Evolutionary conservation across 2,888 invertebrate genomes (phyloP).

Genomic region (Nomada ruficornis): DNA sequence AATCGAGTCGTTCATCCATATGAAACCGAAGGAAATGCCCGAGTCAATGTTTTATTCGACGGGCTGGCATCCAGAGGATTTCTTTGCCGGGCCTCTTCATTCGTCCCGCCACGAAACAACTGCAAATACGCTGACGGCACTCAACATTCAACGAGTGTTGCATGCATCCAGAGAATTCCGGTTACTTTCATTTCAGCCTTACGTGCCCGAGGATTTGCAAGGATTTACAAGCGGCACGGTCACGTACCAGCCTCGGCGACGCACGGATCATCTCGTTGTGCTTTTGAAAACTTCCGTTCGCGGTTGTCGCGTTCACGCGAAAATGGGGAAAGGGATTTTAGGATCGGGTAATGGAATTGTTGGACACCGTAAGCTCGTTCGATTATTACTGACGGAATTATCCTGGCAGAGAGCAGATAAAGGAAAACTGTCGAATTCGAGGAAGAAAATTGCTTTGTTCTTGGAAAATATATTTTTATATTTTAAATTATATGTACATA

Average conservation of each 20-base stretch:
- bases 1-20: conserved; percentile 8
- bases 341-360: not conserved
- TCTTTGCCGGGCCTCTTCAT: conserved; percentile 9
- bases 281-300: not conserved
- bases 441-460: no score
- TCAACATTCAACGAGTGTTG: not conserved
- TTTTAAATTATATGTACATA: no score
- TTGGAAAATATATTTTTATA: no score
- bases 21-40: not conserved
- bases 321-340: not conserved
- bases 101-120: conserved; percentile 16
- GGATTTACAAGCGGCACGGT: conserved; percentile 26
- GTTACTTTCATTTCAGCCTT: conserved; percentile 15
- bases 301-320: not conserved
- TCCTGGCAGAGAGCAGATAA: not conserved
- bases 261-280: conserved; percentile 8
- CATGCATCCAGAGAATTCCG: not conserved
- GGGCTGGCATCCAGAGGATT: conserved; percentile 4
- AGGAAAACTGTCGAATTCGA: not conserved
- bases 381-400: not conserved
- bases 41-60: conserved; percentile 14
- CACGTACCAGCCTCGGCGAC: conserved; percentile 19
- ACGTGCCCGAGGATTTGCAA: conserved; percentile 18
- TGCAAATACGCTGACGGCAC: conserved; percentile 13
- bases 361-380: not conserved